Base-by-base conservation (phyloP, 2,797 vertebrate genomes). In the Tympanoctomys barrerae region DNA sequence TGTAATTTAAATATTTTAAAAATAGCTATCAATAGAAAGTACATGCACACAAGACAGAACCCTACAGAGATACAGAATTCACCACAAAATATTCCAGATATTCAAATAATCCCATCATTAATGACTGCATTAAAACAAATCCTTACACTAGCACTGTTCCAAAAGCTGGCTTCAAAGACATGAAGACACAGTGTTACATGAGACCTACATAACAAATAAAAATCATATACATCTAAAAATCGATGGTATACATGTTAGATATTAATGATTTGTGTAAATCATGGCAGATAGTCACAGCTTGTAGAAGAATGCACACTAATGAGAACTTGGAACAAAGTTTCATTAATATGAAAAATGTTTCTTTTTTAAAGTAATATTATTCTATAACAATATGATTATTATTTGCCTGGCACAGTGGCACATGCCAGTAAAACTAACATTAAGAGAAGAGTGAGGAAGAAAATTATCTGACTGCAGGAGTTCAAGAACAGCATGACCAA, bases 191-290 rank as follows among this genome's bases (percentile, higher is more conserved):
- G 19, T 75, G 33, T 86, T 89, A 86, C 18, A 77, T 52, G n/a
- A 95, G 62, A 94, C 89, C 91, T 95, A 95, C 22, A 90, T 33
- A 85, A 75, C 39, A 78, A 96, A 84, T 77, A 64, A 92, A 93
- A 84, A 7, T 64, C 62, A 87, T 36, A 90, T 71, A 79, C 49
- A 80, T 4, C 49, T 71, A 88, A 88, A 97, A 93, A 39, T 8
- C 62, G 16, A 2, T 87, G 12, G 46, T 62, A 73, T 6, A 73
- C 7, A 83, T 19, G 19, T 90, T 39, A 92, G 12, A 88, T 42
- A 57, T 64, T 87, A 91, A 84, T 70, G 89, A 75, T 21, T 80
- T 78, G 28, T 59, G 3, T 66, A 91, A 85, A 85, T 91, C 54
- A 89, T 1, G 95, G 82, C 6, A 33, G 54, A 80, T 1, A 70